These are phyloP conservation scores for Drosophila rhopaloa DNA, from an alignment of 1,140 invertebrate species.

Conservation along the genomic window DNA sequence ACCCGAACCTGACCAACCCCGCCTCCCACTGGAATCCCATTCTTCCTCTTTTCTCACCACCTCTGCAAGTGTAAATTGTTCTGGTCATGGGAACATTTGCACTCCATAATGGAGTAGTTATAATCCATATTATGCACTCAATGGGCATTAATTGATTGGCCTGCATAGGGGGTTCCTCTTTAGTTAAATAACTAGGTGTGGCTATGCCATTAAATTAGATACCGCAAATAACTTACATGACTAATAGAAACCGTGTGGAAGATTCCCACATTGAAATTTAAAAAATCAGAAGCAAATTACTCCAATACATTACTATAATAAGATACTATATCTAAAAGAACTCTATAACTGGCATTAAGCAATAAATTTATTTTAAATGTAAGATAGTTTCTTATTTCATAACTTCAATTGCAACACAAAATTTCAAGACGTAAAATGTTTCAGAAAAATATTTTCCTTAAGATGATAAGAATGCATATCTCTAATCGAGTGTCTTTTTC, in stretches of 20 bases:
- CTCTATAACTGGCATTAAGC: too few relatives aligned
- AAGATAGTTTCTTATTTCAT: too few relatives aligned
- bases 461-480: not conserved
- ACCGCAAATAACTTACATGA: not conserved
- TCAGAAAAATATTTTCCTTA: not conserved
- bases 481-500: not conserved
- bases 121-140: slow-evolving; percentile 55
- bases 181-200: slow-evolving; percentile 1
- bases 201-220: not conserved
- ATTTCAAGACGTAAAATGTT: too few relatives aligned
- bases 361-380: too few relatives aligned
- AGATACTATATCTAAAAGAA: too few relatives aligned
- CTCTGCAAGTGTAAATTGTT: slow-evolving; percentile 71
- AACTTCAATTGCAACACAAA: too few relatives aligned
- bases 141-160: slow-evolving; percentile 53
- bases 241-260: too few relatives aligned
- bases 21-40: slow-evolving; percentile 1
- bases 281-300: not conserved
- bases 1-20: slow-evolving; percentile 1
- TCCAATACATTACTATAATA: too few relatives aligned
- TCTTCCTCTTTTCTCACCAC: slow-evolving; percentile 45
- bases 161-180: not conserved
- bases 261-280: not conserved
- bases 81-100: slow-evolving; percentile 72
- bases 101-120: slow-evolving; percentile 61